Base-by-base conservation (phyloP, 2,113 vertebrate species). In the Esox niger region DNA sequence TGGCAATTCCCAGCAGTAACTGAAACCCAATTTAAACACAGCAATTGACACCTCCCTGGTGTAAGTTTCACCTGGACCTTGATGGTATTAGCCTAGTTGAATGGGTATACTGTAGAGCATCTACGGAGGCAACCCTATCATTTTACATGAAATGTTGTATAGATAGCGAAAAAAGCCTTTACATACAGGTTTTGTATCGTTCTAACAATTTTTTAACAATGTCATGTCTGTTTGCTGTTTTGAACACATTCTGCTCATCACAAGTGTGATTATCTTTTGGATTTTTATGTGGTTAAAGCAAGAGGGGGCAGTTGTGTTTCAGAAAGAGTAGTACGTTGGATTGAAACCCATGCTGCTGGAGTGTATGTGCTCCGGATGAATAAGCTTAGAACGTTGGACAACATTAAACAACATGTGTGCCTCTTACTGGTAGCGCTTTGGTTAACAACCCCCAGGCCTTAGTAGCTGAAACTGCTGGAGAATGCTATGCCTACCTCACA, bases 1-100 rank as follows among this genome's bases (percentile, higher is more conserved):
- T n/a, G n/a, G n/a, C n/a, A n/a, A n/a, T n/a, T n/a, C n/a, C n/a
- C n/a, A n/a, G n/a, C n/a, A n/a, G n/a, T n/a, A 70, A 67, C 64
- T 26, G 49, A 63, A 76, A 62, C 63, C 27, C 9, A 17, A 47
- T 29, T 66, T 70, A 66, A 70, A 61, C 63, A 66, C 52, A 64
- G 43, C 62, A 2, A 20, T 49, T 38, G 61, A 74, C 61, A 38
- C 55, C 7, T 26, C 6, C 3, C 15, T 13, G 62, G 62, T 38
- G 27, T 61, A 4, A 21, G 15, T 75, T 55, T 65, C 66, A 75
- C 27, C n/a, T 20, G 9, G 6, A 46, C 27, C n/a, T 20, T 11
- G 6, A 46, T 31, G n/a, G 13, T 33, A n/a, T 11, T 30, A 17
- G 26, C 64, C 2, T 25, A 46, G 20, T 21, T 66, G 57, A 33